Conservation (phyloP, 2,888 invertebrate genomes). For the Brachypalpus laphriformis region DNA sequence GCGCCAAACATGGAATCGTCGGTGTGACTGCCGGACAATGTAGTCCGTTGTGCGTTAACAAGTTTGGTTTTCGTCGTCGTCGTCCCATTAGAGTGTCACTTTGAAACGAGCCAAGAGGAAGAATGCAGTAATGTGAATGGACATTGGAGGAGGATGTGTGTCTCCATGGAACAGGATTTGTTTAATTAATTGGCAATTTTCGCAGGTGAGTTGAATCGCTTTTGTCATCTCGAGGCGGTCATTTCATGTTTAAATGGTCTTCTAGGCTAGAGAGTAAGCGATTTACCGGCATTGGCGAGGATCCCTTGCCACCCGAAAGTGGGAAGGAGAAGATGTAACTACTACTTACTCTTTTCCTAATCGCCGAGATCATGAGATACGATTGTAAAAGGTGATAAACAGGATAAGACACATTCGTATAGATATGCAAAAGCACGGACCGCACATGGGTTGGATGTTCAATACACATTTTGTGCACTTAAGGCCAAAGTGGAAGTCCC, state of each 20-base stretch:
- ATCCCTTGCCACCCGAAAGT: neutral
- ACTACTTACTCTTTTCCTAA: too few relatives aligned
- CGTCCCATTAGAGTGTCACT: slow-evolving; percentile 38
- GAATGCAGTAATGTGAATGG: neutral
- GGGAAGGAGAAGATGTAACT: neutral
- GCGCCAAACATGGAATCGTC: slow-evolving; percentile 6
- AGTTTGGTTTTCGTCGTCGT: slow-evolving; percentile 35
- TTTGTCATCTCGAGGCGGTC: neutral
- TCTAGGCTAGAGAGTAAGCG: neutral
- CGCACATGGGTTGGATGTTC: too few relatives aligned
- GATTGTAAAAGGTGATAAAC: too few relatives aligned
- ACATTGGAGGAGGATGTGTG: neutral
- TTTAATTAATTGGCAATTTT: neutral
- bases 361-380: too few relatives aligned
- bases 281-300: neutral
- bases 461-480: too few relatives aligned
- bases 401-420: too few relatives aligned
- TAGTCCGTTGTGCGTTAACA: slow-evolving; percentile 48
- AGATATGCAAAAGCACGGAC: too few relatives aligned
- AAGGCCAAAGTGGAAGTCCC: too few relatives aligned
- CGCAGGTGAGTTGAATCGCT: neutral
- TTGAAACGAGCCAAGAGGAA: neutral
- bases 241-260: slow-evolving; percentile 1
- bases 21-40: slow-evolving; percentile 22
- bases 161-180: neutral